These are phyloP conservation scores for Pipa parva DNA, from an alignment of 2,113 vertebrate species.

Conservation along the genomic window DNA sequence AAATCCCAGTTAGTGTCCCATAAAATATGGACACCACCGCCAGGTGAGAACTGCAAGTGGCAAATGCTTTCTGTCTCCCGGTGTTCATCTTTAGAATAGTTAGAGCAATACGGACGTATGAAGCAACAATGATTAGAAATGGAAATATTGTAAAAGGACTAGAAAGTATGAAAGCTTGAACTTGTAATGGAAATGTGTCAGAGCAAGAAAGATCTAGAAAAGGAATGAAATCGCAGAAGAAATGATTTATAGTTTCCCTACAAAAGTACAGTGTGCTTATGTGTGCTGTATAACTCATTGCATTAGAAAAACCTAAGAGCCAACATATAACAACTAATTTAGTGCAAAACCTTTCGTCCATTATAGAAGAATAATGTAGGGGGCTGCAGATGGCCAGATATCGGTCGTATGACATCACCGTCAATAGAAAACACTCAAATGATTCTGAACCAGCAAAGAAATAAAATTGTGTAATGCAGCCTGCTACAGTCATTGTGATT, in stretches of 20 bases:
- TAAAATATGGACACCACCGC: neutral
- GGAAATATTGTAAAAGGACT: neutral
- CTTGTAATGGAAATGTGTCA: neutral
- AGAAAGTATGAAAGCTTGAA: neutral
- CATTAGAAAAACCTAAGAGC: neutral
- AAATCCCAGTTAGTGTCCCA: neutral
- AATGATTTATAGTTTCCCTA: slow-evolving; percentile 10
- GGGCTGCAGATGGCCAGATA: slow-evolving; percentile 18
- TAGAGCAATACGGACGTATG: neutral
- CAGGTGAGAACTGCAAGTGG: slow-evolving; percentile 9
- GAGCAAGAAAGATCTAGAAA: slow-evolving; percentile 10
- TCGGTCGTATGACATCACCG: slow-evolving; percentile 17
- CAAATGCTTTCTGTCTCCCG: too few species aligned
- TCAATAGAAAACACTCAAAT: slow-evolving; percentile 30
- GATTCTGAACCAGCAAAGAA: slow-evolving; percentile 42
- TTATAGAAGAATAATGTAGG: neutral
- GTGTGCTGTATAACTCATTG: neutral
- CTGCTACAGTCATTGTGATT: neutral
- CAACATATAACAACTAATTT: neutral
- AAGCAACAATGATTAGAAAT: neutral
- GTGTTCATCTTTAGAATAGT: neutral
- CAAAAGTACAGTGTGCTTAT: neutral
- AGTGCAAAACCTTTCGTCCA: neutral
- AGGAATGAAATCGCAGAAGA: slow-evolving; percentile 15
- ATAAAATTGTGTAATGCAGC: slow-evolving; percentile 43